Evolutionary conservation across 2,113 vertebrate genomes (phyloP).

Genomic region (Gambusia affinis): DNA sequence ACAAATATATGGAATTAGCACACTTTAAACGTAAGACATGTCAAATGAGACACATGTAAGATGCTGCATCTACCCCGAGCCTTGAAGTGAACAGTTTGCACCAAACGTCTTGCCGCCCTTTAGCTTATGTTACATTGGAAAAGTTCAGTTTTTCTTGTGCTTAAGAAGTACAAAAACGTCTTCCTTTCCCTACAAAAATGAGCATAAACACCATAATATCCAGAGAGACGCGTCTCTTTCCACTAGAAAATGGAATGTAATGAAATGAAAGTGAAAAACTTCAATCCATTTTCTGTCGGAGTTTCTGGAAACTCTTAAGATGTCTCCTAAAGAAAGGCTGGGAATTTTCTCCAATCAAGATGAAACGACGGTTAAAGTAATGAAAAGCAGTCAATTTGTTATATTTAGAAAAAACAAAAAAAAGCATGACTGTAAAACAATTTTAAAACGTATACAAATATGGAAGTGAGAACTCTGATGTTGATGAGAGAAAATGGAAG

Average conservation of each 20-base stretch:
- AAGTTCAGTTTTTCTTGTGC: neutral
- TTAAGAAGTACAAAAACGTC: neutral
- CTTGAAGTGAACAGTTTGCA: neutral
- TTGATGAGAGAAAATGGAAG: neutral
- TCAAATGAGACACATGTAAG: constrained; percentile 21
- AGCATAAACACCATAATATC: constrained; percentile 6
- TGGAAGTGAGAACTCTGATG: neutral
- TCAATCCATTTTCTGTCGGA: neutral
- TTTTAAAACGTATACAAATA: neutral
- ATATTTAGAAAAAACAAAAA: neutral
- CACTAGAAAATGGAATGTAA: constrained; percentile 48
- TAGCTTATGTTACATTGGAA: neutral
- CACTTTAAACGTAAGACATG: constrained; percentile 40
- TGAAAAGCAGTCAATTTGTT: constrained; percentile 5
- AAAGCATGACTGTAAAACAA: neutral
- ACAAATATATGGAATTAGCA: constrained; percentile 28
- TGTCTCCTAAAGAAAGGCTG: neutral
- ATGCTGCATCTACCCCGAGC: neutral
- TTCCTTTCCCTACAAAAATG: neutral
- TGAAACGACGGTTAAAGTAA: neutral
- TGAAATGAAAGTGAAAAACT: constrained; percentile 6
- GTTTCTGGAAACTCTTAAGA: neutral
- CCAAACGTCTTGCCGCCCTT: neutral
- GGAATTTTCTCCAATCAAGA: constrained; percentile 7
- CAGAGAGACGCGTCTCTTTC: neutral